A percentile compares a stretch with the other conserved stretches of the same genome.
Evolutionary conservation across 2,113 vertebrate species (phyloP).

Genomic region (Silurus meridionalis): DNA sequence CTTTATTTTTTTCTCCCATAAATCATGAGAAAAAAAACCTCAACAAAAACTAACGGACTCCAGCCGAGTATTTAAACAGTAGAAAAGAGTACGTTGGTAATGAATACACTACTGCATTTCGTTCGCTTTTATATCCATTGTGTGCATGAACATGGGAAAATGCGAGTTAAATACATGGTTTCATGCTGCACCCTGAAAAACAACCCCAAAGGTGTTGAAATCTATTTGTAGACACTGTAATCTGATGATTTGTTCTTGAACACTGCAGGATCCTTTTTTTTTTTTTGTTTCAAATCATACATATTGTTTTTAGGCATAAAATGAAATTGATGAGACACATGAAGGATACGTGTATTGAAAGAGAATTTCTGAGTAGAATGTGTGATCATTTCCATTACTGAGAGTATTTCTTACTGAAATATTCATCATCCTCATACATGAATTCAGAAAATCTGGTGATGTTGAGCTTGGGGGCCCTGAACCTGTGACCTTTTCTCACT

Average conservation of each 20-base stretch:
- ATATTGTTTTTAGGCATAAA: slow-evolving; percentile 8
- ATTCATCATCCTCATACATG: slow-evolving; percentile 51
- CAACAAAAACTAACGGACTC: not conserved
- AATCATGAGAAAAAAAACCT: not conserved
- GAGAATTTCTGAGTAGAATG: slow-evolving; percentile 32
- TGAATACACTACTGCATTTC: not conserved
- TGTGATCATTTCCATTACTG: slow-evolving; percentile 37
- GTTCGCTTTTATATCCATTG: not conserved
- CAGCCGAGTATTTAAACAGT: too few species aligned
- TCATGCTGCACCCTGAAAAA: not conserved
- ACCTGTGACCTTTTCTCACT: slow-evolving; percentile 15
- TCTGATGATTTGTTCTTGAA: not conserved
- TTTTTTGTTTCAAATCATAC: not conserved
- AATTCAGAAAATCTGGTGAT: slow-evolving; percentile 31
- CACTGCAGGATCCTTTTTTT: not conserved
- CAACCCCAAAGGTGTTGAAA: not conserved
- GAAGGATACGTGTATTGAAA: slow-evolving; percentile 24
- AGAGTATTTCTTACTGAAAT: slow-evolving; percentile 45
- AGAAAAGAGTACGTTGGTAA: not conserved
- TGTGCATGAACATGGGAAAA: not conserved
- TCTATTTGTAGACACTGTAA: slow-evolving; percentile 15
- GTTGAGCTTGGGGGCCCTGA: slow-evolving; percentile 9
- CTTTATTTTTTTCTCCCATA: not conserved
- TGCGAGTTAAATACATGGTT: not conserved
- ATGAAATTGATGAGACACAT: slow-evolving; percentile 10